These are phyloP conservation scores for Torymus texanus DNA, from an alignment of 2,888 invertebrate species.

Conservation along the genomic window DNA sequence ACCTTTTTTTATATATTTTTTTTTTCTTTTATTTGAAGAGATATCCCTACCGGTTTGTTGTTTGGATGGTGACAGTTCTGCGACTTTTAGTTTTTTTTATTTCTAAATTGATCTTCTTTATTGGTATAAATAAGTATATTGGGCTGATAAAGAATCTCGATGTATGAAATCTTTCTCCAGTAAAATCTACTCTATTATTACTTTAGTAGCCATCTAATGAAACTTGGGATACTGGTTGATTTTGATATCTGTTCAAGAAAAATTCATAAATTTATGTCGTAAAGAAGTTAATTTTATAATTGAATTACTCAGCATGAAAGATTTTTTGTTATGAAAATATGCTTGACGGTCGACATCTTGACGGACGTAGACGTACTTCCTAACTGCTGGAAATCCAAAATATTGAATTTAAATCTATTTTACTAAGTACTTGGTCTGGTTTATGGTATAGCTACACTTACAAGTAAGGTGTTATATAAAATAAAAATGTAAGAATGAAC, in stretches of 20 bases:
- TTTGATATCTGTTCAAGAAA: slow-evolving; percentile 49
- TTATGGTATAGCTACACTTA: no score
- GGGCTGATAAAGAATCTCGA: slow-evolving; percentile 41
- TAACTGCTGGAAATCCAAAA: no score
- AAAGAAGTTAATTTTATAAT: no score
- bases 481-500: no score
- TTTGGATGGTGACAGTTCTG: slow-evolving; percentile 68
- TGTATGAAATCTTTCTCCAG: slow-evolving; percentile 33
- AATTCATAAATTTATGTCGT: slow-evolving; percentile 17
- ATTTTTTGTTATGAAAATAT: slow-evolving; percentile 13
- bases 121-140: slow-evolving; percentile 21
- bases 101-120: slow-evolving; percentile 42
- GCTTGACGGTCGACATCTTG: no score
- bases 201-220: slow-evolving; percentile 53
- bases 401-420: no score
- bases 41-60: slow-evolving; percentile 62
- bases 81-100: slow-evolving; percentile 47
- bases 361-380: no score
- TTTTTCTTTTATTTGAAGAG: slow-evolving; percentile 54
- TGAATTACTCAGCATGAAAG: no score
- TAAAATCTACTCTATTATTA: slow-evolving; percentile 45
- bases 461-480: no score
- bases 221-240: slow-evolving; percentile 46
- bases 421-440: no score
- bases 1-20: slow-evolving; percentile 57